Evolutionary conservation across 2,113 vertebrate species (phyloP), one percentile per base, ranked within the genome.

Genomic region (Thalassoma bifasciatum): DNA sequence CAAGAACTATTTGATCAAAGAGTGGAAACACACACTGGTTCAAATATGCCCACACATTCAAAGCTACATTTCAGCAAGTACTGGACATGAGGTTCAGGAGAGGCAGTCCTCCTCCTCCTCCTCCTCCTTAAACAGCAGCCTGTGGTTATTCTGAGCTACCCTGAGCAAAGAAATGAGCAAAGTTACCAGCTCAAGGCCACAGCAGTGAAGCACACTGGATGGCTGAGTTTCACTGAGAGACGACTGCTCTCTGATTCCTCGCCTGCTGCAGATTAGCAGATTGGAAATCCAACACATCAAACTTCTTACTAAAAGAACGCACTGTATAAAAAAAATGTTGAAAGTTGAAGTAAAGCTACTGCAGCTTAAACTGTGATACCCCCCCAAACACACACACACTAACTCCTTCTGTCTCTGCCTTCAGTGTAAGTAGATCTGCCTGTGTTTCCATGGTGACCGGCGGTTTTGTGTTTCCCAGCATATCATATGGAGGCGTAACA

Each of bases 381-480:
- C 37, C 26, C 6, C 24, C 23, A 44, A 37, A 66, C 67, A 53
- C 42, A 42, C 68, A 40, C 40, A 46, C 70, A 62, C 62, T 67
- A 66, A 22, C 71, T 42, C 53, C 75, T 60, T 46, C 74, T 69
- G 67, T 51, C 57, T 60, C 40, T 60, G 52, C 64, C 72, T 72
- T 66, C 50, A 66, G 58, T 86, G 87, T 71, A 89, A 87, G 85
- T 11, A 72, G 85, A 89, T 84, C 78, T 51, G 62, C n/a, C 72
- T 5, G 58, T 17, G 66, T 92, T 85, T 76, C 86, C 84, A 88
- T 83, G 87, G 84, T 19, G 81, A 91, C 77, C 10, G 23, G 21
- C 0, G 86, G 88, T 92, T 84, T 92, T 82, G 76, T 75, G 79
- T 92, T 91, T 86, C 88, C 75, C 66, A 58, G 77, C 69, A 83